Evolutionary conservation across 2,113 vertebrate species (phyloP).

Genomic region (Asarcornis scutulata): DNA sequence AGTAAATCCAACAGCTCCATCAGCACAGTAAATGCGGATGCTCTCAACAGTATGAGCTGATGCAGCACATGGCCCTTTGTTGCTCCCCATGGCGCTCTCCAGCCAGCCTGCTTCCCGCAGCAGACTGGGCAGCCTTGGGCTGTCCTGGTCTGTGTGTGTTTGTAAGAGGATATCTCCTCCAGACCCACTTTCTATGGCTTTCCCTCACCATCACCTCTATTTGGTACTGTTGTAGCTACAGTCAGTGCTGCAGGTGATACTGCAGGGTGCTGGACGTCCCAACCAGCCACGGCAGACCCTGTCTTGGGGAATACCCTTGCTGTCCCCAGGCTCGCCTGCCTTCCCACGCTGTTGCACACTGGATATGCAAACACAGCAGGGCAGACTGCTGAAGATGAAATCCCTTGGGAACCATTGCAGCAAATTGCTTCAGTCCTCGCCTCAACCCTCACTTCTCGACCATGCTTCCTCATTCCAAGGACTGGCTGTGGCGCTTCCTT

Average conservation of each 20-base stretch:
- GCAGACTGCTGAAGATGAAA: neutral
- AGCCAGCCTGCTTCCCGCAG: neutral
- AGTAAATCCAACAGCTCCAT: neutral
- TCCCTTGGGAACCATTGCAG: neutral
- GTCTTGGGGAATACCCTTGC: neutral
- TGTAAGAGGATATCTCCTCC: neutral
- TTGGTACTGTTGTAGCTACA: neutral
- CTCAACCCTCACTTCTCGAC: neutral
- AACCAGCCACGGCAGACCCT: neutral
- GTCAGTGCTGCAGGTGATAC: neutral
- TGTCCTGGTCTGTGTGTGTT: neutral
- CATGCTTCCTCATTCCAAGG: neutral
- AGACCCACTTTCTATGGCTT: neutral
- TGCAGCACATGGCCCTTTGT: neutral
- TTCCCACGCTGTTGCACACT: neutral
- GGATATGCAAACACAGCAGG: neutral
- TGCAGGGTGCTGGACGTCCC: neutral
- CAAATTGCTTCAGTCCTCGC: neutral
- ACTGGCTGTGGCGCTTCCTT: neutral
- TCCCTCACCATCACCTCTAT: neutral
- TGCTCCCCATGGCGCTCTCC: neutral
- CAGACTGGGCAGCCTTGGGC: neutral
- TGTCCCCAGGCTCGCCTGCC: neutral
- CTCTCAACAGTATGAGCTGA: fast-evolving
- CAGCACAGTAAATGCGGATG: neutral